Evolutionary conservation across 2,113 vertebrate species (phyloP), one percentile per base, ranked within the genome.

Genomic region (Sterrhoptilus dennistouni): DNA sequence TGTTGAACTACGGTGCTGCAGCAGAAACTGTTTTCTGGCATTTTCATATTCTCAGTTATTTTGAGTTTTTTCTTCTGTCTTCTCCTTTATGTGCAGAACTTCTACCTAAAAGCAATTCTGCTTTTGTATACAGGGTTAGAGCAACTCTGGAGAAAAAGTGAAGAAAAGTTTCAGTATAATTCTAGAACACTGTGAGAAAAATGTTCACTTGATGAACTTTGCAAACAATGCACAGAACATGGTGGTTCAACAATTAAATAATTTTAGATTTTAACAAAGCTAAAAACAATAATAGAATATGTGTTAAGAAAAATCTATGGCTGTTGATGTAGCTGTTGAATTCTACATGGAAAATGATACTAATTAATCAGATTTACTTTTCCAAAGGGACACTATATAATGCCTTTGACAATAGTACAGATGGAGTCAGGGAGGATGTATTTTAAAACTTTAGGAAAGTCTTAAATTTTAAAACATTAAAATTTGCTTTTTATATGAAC

Each of bases 361-460:
- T 76, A 95, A 93, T 97, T 94, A 96, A 97, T 97, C 86, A 92
- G 90, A 91, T 95, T 97, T 97, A 95, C 91, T 95, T 96, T 96
- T 97, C 96, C 96, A 92, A 86, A 81, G 97, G 95, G 96, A 95
- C 91, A 88, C 88, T 96, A 81, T 47, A 79, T 96, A 96, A 92
- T 77, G 47, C 23, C 82, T 97, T 95, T 78, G 91, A 96, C 95
- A 96, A 50, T 80, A 83, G 56, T 83, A 49, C 53, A 72, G 69
- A 93, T 84, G 90, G 66, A 94, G 66, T 83, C 44, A 70, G 91
- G 93, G 87, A 95, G 91, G 89, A 94, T 94, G 66, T 92, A 90
- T 96, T 96, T 97, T 92, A 92, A 96, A 97, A 97, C 94, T 95
- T 90, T 68, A 90, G 52, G 75, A 91, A 95, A 93, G 94, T 78